Conservation (phyloP, 2,113 vertebrate genomes). For the Heterotilapia buettikoferi region DNA sequence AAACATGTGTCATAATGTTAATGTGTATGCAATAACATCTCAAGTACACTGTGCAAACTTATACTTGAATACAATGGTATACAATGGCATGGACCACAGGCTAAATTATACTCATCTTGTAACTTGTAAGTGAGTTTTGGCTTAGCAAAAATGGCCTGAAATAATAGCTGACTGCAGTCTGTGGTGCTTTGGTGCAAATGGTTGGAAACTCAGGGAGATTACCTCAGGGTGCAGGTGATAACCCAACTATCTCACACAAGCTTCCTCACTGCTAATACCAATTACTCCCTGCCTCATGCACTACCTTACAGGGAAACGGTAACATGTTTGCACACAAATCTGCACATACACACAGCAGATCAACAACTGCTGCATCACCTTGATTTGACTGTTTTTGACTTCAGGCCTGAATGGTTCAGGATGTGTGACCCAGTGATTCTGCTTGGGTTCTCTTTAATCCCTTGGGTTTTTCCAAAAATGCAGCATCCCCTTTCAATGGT, state of each 20-base stretch:
- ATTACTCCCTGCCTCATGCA: conserved; percentile 41
- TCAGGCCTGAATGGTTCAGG: conserved; percentile 20
- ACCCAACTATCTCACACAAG: conserved; percentile 47
- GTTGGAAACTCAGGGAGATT: conserved; percentile 41
- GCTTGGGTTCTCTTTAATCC: conserved; percentile 36
- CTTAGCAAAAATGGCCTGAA: not conserved
- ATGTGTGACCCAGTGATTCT: conserved; percentile 24
- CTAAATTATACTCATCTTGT: not conserved
- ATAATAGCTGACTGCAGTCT: conserved; percentile 3
- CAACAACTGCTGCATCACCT: not conserved
- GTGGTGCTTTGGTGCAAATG: not conserved
- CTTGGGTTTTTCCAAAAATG: conserved; percentile 25
- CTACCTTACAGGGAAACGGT: conserved; percentile 14
- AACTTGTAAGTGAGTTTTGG: not conserved
- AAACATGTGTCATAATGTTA: not conserved
- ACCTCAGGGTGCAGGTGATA: conserved; percentile 44
- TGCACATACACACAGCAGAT: not conserved
- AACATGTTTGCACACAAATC: not conserved
- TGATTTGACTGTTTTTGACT: conserved; percentile 9
- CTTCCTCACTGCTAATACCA: conserved; percentile 47
- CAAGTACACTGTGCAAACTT: not conserved
- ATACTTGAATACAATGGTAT: too few relatives aligned
- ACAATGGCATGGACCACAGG: not conserved
- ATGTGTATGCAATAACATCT: not conserved
- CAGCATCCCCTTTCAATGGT: conserved; percentile 1